phyloP scores from a whole-genome alignment of 2,797 vertebrate genomes.

The Danio kyathit region DNA sequence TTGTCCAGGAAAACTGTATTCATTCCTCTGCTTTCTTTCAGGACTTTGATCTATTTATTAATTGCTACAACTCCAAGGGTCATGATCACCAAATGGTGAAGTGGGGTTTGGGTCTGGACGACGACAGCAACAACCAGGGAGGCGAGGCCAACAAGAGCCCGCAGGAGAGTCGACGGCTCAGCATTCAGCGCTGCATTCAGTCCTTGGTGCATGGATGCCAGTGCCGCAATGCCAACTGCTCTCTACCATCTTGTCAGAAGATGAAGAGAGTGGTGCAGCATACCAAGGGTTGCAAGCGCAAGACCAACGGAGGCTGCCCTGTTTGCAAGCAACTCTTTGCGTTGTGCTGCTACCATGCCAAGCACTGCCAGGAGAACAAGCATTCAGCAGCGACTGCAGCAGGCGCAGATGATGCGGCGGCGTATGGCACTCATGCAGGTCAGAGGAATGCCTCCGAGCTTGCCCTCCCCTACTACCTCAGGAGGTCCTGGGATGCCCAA shows the following conservation, averaged over 20 bases:
- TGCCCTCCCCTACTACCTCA: slow-evolving; percentile 93
- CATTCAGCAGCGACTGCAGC: slow-evolving; percentile 97
- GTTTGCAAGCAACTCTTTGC: slow-evolving; percentile 99
- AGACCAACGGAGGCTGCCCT: slow-evolving; percentile 96
- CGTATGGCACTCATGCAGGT: slow-evolving; percentile 99
- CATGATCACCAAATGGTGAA: slow-evolving; percentile 98
- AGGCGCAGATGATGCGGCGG: slow-evolving; percentile 96
- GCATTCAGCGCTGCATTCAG: slow-evolving; percentile 98
- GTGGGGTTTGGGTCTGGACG: slow-evolving; percentile 96
- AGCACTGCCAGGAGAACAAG: slow-evolving; percentile 99
- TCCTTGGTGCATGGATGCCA: slow-evolving; percentile 97
- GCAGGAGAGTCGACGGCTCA: slow-evolving; percentile 94
- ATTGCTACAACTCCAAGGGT: slow-evolving; percentile 94
- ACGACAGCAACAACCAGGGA: slow-evolving; percentile 91
- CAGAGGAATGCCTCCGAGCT: slow-evolving; percentile 90
- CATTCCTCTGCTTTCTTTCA: slow-evolving; percentile 63
- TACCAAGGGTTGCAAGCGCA: slow-evolving; percentile 98
- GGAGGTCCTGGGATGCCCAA: slow-evolving; percentile 64
- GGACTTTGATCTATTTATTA: slow-evolving; percentile 98
- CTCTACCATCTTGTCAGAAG: slow-evolving; percentile 96
- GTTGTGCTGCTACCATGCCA: slow-evolving; percentile 97
- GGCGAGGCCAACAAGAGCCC: slow-evolving; percentile 96
- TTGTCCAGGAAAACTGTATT: neutral
- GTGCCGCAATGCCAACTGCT: slow-evolving; percentile 98
- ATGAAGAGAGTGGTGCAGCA: slow-evolving; percentile 99